Conservation (phyloP, 2,797 vertebrate species). For the Lerista edwardsae region DNA sequence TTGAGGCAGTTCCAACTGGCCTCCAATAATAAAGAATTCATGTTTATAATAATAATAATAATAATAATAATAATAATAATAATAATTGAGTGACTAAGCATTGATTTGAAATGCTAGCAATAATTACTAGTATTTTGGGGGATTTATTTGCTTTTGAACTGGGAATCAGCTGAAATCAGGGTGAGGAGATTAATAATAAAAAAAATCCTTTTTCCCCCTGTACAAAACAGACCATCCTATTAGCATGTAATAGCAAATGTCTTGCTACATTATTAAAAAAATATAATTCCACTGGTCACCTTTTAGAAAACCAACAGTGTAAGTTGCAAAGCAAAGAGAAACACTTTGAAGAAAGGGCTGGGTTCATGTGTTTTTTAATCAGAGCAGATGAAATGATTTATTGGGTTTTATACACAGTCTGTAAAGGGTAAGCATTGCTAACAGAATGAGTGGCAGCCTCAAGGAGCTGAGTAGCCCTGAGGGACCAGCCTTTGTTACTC, state of each 20-base stretch:
- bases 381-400: conserved; percentile 86
- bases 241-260: conserved; percentile 54
- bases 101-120: neutral
- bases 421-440: conserved; percentile 83
- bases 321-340: conserved; percentile 63
- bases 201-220: neutral
- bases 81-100: neutral
- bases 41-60: neutral
- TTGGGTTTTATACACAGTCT: conserved; percentile 81
- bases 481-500: conserved; percentile 85
- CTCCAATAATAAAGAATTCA: neutral
- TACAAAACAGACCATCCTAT: conserved; percentile 43
- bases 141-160: neutral
- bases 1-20: neutral
- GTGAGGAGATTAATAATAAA: neutral
- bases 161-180: neutral
- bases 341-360: conserved; percentile 68
- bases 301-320: conserved; percentile 57
- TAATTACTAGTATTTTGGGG: neutral
- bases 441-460: conserved; percentile 84
- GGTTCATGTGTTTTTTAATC: conserved; percentile 72
- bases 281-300: conserved; percentile 27
- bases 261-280: conserved; percentile 57
- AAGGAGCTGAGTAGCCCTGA: conserved; percentile 81
- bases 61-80: too few relatives aligned